Percentiles rank a stretch among this genome's conserved stretches.
These are phyloP conservation scores for Holotrichia oblita DNA, from an alignment of 1,140 invertebrate genomes.

Conservation along the genomic window DNA sequence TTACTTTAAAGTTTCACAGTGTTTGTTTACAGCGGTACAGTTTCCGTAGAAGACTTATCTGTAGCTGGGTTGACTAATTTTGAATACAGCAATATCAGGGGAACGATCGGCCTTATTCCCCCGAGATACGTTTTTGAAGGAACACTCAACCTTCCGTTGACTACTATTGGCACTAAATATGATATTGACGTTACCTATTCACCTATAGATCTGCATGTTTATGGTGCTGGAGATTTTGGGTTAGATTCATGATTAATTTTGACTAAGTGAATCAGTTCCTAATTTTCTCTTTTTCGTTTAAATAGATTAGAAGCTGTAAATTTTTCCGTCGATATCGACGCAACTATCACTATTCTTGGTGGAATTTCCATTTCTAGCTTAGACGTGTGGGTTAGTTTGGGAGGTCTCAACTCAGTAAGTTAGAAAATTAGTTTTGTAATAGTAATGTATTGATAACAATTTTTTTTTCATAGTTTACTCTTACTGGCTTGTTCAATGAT, in stretches of 20 bases:
- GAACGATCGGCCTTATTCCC: not conserved
- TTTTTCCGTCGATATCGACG: not conserved
- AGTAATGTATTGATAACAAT: not conserved
- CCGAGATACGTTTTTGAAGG: not conserved
- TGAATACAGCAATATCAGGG: not conserved
- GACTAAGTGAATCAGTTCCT: not conserved
- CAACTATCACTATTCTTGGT: not conserved
- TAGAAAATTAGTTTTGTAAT: not conserved
- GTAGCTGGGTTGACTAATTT: not conserved
- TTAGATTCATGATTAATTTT: not conserved
- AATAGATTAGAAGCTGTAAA: conserved; percentile 9
- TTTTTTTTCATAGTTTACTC: not conserved
- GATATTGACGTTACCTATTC: not conserved
- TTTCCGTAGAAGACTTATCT: not conserved
- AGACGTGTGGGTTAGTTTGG: not conserved
- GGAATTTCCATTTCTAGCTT: not conserved
- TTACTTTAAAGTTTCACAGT: not conserved
- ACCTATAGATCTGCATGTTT: not conserved
- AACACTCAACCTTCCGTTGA: not conserved
- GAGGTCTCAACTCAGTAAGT: not conserved
- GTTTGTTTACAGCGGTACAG: not conserved
- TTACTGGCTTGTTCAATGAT: not conserved
- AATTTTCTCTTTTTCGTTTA: not conserved
- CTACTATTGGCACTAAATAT: not conserved
- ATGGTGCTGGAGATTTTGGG: not conserved